Percentiles rank a stretch among this genome's conserved stretches.
Evolutionary conservation across 2,113 vertebrate species (phyloP).

Genomic region (Strix uralensis): DNA sequence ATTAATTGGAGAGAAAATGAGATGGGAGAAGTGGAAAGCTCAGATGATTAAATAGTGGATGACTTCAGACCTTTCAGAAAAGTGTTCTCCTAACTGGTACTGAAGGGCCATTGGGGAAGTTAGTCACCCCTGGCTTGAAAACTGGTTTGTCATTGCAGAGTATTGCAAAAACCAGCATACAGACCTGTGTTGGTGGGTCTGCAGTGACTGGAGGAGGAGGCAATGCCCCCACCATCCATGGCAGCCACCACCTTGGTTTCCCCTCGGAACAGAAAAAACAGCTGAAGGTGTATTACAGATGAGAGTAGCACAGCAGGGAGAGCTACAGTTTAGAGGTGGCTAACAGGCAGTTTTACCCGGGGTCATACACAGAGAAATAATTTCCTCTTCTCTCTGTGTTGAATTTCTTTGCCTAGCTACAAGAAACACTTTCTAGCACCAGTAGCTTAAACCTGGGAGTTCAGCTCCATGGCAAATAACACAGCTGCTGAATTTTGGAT

Average conservation of each 20-base stretch:
- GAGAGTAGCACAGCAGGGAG: not conserved
- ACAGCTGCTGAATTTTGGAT: slow-evolving; percentile 15
- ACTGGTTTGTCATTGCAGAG: not conserved
- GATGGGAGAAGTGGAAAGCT: not conserved
- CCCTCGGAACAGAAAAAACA: not conserved
- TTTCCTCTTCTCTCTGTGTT: not conserved
- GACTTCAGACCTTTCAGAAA: not conserved
- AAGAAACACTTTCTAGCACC: not conserved
- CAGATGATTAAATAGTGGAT: not conserved
- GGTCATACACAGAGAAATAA: not conserved
- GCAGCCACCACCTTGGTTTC: not conserved
- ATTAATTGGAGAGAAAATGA: not conserved
- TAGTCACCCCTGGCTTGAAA: not conserved
- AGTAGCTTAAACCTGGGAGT: not conserved
- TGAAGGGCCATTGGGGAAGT: not conserved
- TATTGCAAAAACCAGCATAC: not conserved
- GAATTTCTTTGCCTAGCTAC: not conserved
- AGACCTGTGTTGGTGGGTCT: not conserved
- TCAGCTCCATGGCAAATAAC: not conserved
- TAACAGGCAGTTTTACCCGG: not conserved
- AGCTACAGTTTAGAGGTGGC: not conserved
- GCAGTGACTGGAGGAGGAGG: not conserved
- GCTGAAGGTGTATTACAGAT: not conserved
- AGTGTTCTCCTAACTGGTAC: not conserved
- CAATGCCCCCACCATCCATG: not conserved